Evolutionary conservation across 2,888 invertebrate species (phyloP).

Genomic region (Nebria salina): DNA sequence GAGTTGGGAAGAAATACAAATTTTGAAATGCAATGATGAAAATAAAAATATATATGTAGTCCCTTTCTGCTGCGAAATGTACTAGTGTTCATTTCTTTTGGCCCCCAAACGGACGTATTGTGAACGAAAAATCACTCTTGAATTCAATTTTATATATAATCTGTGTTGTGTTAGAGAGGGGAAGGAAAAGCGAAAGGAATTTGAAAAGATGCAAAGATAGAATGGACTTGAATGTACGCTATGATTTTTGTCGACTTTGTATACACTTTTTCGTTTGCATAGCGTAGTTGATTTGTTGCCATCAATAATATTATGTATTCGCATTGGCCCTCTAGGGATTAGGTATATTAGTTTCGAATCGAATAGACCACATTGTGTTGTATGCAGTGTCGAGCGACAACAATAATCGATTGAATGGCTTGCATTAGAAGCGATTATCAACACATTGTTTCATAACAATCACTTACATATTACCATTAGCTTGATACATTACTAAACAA

Average conservation of each 20-base stretch:
- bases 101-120: constrained; percentile 33
- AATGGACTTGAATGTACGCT: neutral
- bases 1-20: constrained; percentile 3
- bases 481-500: neutral
- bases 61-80: constrained; percentile 28
- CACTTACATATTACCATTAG: neutral
- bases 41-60: constrained; percentile 33
- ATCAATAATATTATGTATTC: constrained; percentile 25
- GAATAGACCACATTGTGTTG: neutral
- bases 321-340: neutral
- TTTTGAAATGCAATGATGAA: constrained; percentile 12
- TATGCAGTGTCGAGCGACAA: neutral
- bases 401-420: neutral
- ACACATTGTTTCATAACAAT: neutral
- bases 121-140: constrained; percentile 41
- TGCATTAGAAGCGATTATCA: neutral
- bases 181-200: constrained; percentile 11
- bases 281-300: neutral
- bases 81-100: constrained; percentile 41
- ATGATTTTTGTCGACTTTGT: neutral
- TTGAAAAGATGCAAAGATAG: constrained; percentile 16
- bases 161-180: constrained; percentile 20
- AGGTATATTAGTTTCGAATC: constrained; percentile 13
- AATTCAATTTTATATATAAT: constrained; percentile 43
- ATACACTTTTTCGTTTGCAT: neutral